phyloP scores from a whole-genome alignment of 2,888 invertebrate genomes.

The Chorisops tibialis region DNA sequence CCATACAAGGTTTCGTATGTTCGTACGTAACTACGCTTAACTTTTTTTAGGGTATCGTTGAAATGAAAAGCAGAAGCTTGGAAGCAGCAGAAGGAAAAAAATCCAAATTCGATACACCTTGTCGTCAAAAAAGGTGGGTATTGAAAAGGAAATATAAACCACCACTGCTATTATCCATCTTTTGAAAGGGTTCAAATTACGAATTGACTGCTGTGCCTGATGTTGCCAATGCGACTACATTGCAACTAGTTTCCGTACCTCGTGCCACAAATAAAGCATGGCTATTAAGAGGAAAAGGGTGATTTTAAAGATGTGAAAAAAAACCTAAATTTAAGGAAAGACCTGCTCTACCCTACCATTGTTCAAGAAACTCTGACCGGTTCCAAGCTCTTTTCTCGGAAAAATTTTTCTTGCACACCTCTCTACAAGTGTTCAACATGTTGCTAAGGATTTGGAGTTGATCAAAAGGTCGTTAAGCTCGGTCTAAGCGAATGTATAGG shows the following conservation, averaged over 20 bases:
- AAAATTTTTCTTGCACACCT: too few relatives aligned
- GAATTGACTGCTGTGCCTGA: neutral
- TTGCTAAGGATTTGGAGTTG: neutral
- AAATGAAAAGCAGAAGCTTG: constrained; percentile 12
- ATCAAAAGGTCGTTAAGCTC: constrained; percentile 7
- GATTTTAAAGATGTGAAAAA: too few relatives aligned
- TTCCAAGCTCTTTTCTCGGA: too few relatives aligned
- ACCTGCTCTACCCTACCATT: too few relatives aligned
- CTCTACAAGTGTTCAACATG: too few relatives aligned
- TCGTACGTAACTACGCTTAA: too few relatives aligned
- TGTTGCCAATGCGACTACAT: too few relatives aligned
- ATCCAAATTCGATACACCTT: constrained; percentile 24
- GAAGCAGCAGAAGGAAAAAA: neutral
- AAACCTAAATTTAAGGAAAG: too few relatives aligned
- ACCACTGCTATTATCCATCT: neutral
- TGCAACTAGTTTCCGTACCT: too few relatives aligned
- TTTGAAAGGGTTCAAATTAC: constrained; percentile 14
- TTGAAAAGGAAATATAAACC: neutral
- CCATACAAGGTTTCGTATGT: constrained; percentile 10
- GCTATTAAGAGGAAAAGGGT: too few relatives aligned
- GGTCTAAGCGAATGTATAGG: neutral
- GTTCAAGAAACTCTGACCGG: too few relatives aligned
- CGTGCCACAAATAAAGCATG: too few relatives aligned
- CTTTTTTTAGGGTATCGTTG: constrained; percentile 13
- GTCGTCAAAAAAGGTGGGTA: constrained; percentile 1